Evolutionary conservation across 2,797 vertebrate genomes (phyloP), one percentile per base, ranked within the genome.

Genomic region (Ctenopoma kingsleyae): DNA sequence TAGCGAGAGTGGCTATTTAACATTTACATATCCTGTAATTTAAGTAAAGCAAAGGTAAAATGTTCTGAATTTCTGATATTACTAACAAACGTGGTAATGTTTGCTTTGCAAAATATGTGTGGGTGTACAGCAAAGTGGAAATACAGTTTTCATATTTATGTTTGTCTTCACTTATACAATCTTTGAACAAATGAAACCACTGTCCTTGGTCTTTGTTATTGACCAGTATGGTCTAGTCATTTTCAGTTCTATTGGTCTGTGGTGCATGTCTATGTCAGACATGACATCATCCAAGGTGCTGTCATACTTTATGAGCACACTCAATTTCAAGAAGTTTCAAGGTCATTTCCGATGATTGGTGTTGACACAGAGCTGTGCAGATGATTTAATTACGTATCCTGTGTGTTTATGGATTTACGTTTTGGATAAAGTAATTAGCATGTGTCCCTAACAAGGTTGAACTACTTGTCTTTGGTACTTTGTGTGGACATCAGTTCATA

Each of bases 321-420:
- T 67, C 13, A 41, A 68, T 82, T 82, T 48, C 48, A 74, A 77
- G 67, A 82, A 81, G 74, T 77, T 76, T 64, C 90, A 90, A 91
- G 89, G 91, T 92, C 80, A 80, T 79, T 83, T 77, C 56, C 66
- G 75, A 90, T 79, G 85, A 86, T 80, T 80, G 60, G 48, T 83
- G 90, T 86, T 86, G 87, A 90, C 77, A 67, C 67, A 70, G 67
- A 78, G 67, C 69, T 46, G 58, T 59, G 76, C 46, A 64, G 75
- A 86, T 83, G 76, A 85, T 90, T 87, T 87, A 81, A 90, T 90
- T 85, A 80, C 78, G 47, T 75, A 3, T 56, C 71, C 64, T 85
- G 73, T 88, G 85, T 91, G 85, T 90, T 92, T 86, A 89, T 89
- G 85, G 88, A 90, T 90, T 91, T 87, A 80, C 70, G 79, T 55